Evolutionary conservation across 2,797 vertebrate species (phyloP).

Genomic region (Dendrocincla tyrannina): DNA sequence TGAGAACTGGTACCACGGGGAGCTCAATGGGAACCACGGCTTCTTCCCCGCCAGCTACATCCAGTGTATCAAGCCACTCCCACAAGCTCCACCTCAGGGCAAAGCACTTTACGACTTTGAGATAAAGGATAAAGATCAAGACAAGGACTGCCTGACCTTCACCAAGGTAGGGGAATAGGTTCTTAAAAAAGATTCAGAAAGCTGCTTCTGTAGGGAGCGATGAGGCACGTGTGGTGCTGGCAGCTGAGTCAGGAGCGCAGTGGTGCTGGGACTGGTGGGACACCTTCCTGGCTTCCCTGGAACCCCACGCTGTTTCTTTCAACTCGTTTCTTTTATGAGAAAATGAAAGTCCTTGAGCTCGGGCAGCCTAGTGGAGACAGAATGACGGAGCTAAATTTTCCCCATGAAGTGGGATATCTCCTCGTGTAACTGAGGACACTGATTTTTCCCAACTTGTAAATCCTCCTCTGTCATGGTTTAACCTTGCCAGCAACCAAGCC

Average conservation of each 20-base stretch:
- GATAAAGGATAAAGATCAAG: constrained; percentile 97
- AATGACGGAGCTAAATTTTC: background rate
- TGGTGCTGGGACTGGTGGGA: background rate
- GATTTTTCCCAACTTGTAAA: background rate
- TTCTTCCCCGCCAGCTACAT: constrained; percentile 96
- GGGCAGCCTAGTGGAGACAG: background rate
- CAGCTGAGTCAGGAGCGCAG: background rate
- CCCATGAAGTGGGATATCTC: background rate
- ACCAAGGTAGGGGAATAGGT: constrained; percentile 84
- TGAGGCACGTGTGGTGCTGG: rapidly evolving
- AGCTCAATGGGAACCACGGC: constrained; percentile 91
- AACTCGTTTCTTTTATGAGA: background rate
- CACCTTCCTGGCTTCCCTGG: background rate
- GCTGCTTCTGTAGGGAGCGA: background rate
- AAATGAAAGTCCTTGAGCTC: background rate
- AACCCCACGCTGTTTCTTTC: background rate
- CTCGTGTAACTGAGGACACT: background rate
- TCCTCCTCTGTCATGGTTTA: background rate
- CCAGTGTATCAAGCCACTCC: constrained; percentile 90
- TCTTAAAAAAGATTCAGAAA: background rate
- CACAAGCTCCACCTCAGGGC: constrained; percentile 91
- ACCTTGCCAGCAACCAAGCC: background rate
- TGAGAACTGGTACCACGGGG: constrained; percentile 97
- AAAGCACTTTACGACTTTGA: constrained; percentile 98
- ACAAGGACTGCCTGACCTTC: constrained; percentile 97